Conservation (phyloP, 2,797 vertebrate species). For the Chromis chromis region DNA sequence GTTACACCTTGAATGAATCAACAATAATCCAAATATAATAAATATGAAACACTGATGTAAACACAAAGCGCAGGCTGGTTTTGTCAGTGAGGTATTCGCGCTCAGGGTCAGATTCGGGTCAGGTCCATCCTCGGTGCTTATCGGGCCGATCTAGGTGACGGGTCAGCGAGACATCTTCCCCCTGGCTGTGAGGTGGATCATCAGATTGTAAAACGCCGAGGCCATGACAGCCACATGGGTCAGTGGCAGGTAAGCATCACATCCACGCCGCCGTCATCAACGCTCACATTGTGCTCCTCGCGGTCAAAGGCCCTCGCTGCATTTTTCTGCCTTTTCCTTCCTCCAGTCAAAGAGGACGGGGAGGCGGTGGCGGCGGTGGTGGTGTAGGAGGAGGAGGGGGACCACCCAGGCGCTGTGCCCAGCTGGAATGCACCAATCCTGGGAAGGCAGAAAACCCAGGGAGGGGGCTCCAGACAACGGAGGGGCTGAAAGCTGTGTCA, state of each 20-base stretch:
- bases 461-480: slow-evolving; percentile 60
- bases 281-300: slow-evolving; percentile 80
- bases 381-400: slow-evolving; percentile 61
- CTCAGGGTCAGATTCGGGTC: slow-evolving; percentile 64
- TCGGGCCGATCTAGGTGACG: slow-evolving; percentile 71
- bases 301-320: slow-evolving; percentile 67
- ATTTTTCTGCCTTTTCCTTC: slow-evolving; percentile 78
- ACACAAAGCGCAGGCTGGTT: not conserved
- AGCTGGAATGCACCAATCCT: slow-evolving; percentile 81
- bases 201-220: slow-evolving; percentile 62
- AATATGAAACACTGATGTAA: slow-evolving; percentile 27
- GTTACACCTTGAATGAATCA: slow-evolving; percentile 48
- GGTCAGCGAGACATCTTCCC: slow-evolving; percentile 69
- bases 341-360: slow-evolving; percentile 55
- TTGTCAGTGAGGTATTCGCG: slow-evolving; percentile 41
- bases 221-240: slow-evolving; percentile 77
- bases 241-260: slow-evolving; percentile 79
- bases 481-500: slow-evolving; percentile 80
- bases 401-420: slow-evolving; percentile 83
- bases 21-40: slow-evolving; percentile 69
- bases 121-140: slow-evolving; percentile 70
- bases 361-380: not conserved
- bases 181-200: slow-evolving; percentile 56
- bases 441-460: slow-evolving; percentile 59
- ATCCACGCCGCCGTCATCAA: slow-evolving; percentile 77